A percentile compares a stretch with the other conserved stretches of the same genome.
These are phyloP conservation scores for Xenopus tropicalis DNA, from an alignment of 2,113 vertebrate species.

Conservation along the genomic window UCB_Xtro_10.0 CM004446.2:84881001-84881500, in stretches of 20 bases:
- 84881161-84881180: too few relatives aligned
- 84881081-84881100: too few relatives aligned
- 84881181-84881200: too few relatives aligned
- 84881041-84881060: too few relatives aligned
- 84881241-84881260: neutral
- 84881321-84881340: slow-evolving; percentile 4
- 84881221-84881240: too few relatives aligned
- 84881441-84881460: neutral
- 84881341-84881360: neutral
- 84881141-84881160: too few relatives aligned
- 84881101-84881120: too few relatives aligned
- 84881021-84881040: too few relatives aligned
- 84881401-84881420: slow-evolving; percentile 14
- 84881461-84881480: slow-evolving; percentile 5
- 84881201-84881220: too few relatives aligned
- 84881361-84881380: neutral
- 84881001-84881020: too few relatives aligned
- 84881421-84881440: neutral
- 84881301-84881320: neutral
- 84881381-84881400: neutral
- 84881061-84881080: too few relatives aligned
- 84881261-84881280: neutral
- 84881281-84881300: neutral
- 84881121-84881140: too few relatives aligned
- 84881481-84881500: neutral